Percentiles rank a stretch among this genome's conserved stretches.
These are phyloP conservation scores for Platyscapa corneri DNA, from an alignment of 1,140 invertebrate species.

Conservation along the genomic window DNA sequence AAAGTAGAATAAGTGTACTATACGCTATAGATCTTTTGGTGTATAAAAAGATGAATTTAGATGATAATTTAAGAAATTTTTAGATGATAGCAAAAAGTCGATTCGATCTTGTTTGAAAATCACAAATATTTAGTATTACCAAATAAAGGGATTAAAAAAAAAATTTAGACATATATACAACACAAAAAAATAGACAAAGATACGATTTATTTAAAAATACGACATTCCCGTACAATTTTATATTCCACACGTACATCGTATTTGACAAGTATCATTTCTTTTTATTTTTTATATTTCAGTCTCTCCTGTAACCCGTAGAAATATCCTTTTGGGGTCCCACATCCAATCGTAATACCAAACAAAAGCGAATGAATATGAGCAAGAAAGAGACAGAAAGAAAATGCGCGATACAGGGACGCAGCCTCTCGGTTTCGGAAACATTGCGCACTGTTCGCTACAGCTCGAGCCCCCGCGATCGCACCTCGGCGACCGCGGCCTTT, in stretches of 20 bases:
- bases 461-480: background rate
- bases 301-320: constrained; percentile 1
- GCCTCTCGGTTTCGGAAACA: constrained; percentile 15
- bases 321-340: constrained; percentile 27
- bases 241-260: background rate
- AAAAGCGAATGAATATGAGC: constrained; percentile 43
- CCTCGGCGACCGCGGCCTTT: background rate
- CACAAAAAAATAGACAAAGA: no score
- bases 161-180: no score
- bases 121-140: no score
- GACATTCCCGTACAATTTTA: background rate
- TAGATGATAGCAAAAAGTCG: no score
- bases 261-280: constrained; percentile 30
- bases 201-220: background rate
- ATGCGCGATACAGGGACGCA: background rate
- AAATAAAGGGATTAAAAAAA: no score
- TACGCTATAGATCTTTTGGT: no score
- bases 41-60: no score
- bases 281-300: constrained; percentile 8
- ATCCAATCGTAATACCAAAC: constrained; percentile 34
- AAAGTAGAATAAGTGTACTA: no score
- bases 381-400: background rate
- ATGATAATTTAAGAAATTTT: no score
- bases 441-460: background rate
- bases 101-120: no score